Percentiles rank a stretch among this genome's conserved stretches.
These are phyloP conservation scores for Sternotherus odoratus DNA, from an alignment of 2,797 vertebrate genomes.

Conservation along the genomic window DNA sequence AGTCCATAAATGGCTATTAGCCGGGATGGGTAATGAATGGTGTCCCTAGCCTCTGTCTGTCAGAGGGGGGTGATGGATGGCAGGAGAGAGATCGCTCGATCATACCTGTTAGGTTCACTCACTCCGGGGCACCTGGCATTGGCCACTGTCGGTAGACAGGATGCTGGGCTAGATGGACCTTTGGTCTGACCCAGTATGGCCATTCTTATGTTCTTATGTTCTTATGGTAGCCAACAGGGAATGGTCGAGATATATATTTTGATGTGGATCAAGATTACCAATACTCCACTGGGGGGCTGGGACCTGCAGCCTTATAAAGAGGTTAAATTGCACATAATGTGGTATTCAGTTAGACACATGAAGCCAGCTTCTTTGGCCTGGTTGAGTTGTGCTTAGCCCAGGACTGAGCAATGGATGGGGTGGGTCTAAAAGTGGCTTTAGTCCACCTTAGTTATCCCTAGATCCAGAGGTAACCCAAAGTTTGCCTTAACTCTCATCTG, in stretches of 20 bases:
- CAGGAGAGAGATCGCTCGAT: too few species aligned
- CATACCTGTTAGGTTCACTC: too few species aligned
- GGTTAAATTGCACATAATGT: fast-evolving
- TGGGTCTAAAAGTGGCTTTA: fast-evolving
- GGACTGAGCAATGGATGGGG: not conserved
- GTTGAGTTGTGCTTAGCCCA: fast-evolving
- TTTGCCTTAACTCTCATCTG: fast-evolving
- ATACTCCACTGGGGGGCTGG: fast-evolving
- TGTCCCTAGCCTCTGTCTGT: too few species aligned
- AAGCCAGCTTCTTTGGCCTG: fast-evolving
- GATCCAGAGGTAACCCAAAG: fast-evolving
- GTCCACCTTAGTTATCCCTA: fast-evolving
- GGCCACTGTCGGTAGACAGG: too few species aligned
- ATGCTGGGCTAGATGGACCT: too few species aligned
- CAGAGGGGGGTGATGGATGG: too few species aligned
- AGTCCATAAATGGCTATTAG: too few species aligned
- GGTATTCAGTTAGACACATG: fast-evolving
- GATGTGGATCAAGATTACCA: fast-evolving
- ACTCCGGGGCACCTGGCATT: too few species aligned
- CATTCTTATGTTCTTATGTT: too few species aligned
- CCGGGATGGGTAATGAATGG: too few species aligned
- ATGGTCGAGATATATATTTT: not conserved
- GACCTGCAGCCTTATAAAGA: not conserved
- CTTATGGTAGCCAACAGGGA: fast-evolving
- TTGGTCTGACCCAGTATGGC: too few species aligned